Evolutionary conservation across 2,113 vertebrate species (phyloP).

Genomic region (Sitta europaea): DNA sequence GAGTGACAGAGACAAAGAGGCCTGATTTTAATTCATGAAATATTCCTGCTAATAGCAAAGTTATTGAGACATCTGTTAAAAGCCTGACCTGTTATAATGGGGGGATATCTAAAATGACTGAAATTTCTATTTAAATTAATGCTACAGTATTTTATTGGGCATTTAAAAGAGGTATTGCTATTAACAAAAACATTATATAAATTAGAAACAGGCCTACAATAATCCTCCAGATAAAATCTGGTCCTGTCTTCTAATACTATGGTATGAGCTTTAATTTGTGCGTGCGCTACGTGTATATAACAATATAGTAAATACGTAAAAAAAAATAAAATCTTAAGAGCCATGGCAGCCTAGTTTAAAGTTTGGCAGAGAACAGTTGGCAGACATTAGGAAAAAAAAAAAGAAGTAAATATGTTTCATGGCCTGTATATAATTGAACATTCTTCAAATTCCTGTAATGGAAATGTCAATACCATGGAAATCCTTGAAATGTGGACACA

Average conservation of each 20-base stretch:
- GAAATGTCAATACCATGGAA: conserved; percentile 67
- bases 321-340: not conserved
- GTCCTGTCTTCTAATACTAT: not conserved
- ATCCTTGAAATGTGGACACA: conserved; percentile 57
- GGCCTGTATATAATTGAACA: conserved; percentile 56
- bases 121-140: conserved; percentile 60
- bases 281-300: not conserved
- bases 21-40: conserved; percentile 61
- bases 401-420: conserved; percentile 54
- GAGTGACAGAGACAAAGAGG: conserved; percentile 58
- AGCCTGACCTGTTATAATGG: conserved; percentile 55
- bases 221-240: conserved; percentile 59
- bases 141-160: conserved; percentile 22
- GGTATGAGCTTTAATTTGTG: not conserved
- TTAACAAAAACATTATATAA: conserved; percentile 56
- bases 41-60: conserved; percentile 56
- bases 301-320: not conserved
- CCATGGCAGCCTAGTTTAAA: conserved; percentile 40
- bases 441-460: conserved; percentile 64
- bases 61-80: conserved; percentile 65
- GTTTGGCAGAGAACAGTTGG: conserved; percentile 58
- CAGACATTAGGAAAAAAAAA: not conserved
- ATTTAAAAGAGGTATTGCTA: conserved; percentile 43
- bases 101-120: conserved; percentile 13
- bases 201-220: conserved; percentile 42